Conservation (phyloP, 35 echinoderm and acorn worm genomes). For the Ophioderma brevispina region DNA sequence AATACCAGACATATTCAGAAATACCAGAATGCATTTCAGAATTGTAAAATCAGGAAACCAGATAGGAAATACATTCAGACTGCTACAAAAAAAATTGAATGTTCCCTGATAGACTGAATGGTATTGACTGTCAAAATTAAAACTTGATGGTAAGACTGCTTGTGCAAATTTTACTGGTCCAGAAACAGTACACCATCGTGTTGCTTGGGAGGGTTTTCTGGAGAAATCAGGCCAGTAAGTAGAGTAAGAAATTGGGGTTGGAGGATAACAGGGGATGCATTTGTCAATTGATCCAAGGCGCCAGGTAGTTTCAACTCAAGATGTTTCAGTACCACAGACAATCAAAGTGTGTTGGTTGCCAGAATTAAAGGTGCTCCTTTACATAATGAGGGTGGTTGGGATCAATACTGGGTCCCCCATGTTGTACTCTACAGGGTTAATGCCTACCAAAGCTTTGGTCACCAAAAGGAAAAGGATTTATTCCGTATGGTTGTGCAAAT, state of each 20-base stretch:
- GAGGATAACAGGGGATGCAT: neutral
- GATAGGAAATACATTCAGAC: neutral
- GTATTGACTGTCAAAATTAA: neutral
- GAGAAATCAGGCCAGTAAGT: neutral
- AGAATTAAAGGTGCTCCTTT: constrained; percentile 36
- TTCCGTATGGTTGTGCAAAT: constrained; percentile 48
- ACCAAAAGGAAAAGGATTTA: neutral
- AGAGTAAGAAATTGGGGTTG: neutral
- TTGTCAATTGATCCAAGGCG: neutral
- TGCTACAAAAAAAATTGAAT: neutral
- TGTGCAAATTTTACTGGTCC: neutral
- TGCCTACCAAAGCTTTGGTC: constrained; percentile 29
- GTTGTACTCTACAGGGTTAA: constrained; percentile 15
- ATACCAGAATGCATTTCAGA: neutral
- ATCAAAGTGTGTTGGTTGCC: neutral
- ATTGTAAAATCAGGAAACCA: neutral
- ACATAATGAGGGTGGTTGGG: constrained; percentile 6
- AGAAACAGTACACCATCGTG: neutral
- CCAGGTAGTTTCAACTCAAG: neutral
- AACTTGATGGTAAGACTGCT: neutral
- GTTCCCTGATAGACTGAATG: neutral
- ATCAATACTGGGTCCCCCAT: constrained; percentile 35
- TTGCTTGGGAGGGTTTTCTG: neutral
- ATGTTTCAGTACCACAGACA: constrained; percentile 6
- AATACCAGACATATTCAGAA: neutral